Percentiles rank a stretch among this genome's conserved stretches.
Evolutionary conservation across 2,113 vertebrate genomes (phyloP).

Genomic region (Zapornia atra): DNA sequence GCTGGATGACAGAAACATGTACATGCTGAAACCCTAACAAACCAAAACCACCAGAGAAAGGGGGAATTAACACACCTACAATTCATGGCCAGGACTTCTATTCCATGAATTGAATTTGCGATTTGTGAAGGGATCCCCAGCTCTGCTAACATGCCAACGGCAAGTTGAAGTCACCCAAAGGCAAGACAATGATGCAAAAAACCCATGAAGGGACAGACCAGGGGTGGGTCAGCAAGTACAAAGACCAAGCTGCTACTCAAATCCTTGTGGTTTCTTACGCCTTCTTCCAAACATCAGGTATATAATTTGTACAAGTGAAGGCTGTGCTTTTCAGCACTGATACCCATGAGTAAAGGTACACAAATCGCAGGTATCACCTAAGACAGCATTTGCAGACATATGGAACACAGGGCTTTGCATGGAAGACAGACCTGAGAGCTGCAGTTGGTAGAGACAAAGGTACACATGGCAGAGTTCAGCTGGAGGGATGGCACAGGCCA

Average conservation of each 20-base stretch:
- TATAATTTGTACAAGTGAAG: neutral
- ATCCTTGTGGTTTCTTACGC: neutral
- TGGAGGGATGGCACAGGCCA: neutral
- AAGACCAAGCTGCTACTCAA: neutral
- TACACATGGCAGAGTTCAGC: neutral
- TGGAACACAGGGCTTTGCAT: fast-evolving
- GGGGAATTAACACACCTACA: neutral
- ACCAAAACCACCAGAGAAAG: neutral
- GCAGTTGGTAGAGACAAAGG: neutral
- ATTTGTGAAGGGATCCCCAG: neutral
- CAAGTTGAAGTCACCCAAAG: neutral
- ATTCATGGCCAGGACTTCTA: neutral
- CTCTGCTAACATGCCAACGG: neutral
- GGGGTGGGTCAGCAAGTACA: neutral
- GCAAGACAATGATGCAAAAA: neutral
- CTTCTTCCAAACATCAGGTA: neutral
- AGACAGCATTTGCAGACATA: neutral
- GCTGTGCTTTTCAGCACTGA: neutral
- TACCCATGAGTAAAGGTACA: neutral
- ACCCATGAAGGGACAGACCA: neutral
- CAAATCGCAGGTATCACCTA: neutral
- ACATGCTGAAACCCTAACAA: neutral
- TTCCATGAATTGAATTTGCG: neutral
- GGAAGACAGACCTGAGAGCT: fast-evolving
- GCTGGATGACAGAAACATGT: neutral